Conservation (phyloP, 2,113 vertebrate genomes). For the Hyperoodon ampullatus region DNA sequence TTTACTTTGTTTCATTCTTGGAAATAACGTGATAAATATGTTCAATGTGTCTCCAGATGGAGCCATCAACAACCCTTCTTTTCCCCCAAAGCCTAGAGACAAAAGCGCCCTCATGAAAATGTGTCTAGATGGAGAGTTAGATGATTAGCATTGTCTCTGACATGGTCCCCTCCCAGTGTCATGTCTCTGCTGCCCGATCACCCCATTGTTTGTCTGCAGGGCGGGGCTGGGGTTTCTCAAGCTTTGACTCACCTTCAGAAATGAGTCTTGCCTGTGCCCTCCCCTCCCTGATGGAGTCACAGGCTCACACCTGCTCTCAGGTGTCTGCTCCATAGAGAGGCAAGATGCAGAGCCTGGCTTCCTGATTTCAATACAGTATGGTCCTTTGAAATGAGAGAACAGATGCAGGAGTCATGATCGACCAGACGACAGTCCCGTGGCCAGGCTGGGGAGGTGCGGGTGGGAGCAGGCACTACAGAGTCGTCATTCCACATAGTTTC, state of each 20-base stretch:
- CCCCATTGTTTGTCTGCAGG: slow-evolving; percentile 46
- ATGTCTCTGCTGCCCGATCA: neutral
- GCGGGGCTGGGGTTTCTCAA: slow-evolving; percentile 66
- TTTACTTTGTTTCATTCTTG: neutral
- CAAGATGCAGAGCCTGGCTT: neutral
- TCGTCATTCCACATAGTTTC: neutral
- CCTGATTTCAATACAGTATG: neutral
- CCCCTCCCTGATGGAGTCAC: slow-evolving; percentile 53
- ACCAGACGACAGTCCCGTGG: rapidly evolving
- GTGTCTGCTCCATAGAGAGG: neutral
- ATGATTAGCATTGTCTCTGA: neutral
- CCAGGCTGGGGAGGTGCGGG: too few species aligned
- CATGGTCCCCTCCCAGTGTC: neutral
- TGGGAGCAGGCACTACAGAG: rapidly evolving
- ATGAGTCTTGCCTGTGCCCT: slow-evolving; percentile 46
- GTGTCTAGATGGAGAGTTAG: neutral
- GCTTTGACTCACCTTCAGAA: slow-evolving; percentile 71
- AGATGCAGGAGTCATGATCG: neutral
- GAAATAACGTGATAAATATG: neutral
- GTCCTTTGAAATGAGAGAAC: neutral
- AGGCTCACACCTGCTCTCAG: slow-evolving; percentile 27
- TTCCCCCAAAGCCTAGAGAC: neutral
- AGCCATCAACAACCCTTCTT: neutral
- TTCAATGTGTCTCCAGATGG: neutral
- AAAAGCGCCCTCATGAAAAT: neutral